Percentiles rank a stretch among this genome's conserved stretches.
Conservation (phyloP, 2,888 invertebrate species). For the Parascotia fuliginaria region DNA sequence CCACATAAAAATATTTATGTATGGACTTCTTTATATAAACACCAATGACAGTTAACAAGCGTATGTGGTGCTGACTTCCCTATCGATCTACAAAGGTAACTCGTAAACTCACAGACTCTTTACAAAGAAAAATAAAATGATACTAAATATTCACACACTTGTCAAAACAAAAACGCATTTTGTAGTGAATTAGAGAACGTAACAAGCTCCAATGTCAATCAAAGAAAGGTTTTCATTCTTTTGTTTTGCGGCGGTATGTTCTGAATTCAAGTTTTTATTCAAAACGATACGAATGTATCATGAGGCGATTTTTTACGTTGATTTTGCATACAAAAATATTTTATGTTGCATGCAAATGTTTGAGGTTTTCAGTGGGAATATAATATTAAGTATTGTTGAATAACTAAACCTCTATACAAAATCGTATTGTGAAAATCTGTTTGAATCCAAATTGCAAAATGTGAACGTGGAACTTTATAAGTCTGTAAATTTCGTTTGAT, state of each 20-base stretch:
- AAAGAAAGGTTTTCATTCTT: conserved; percentile 42
- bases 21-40: too few species aligned
- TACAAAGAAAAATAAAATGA: conserved; percentile 21
- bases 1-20: too few species aligned
- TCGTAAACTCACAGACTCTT: background rate
- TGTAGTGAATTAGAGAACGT: conserved; percentile 52
- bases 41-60: too few species aligned
- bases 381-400: background rate
- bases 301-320: conserved; percentile 21
- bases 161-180: conserved; percentile 41
- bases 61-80: too few species aligned
- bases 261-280: conserved; percentile 39
- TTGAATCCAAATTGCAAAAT: too few species aligned
- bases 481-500: too few species aligned
- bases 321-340: conserved; percentile 34
- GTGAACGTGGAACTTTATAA: too few species aligned
- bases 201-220: conserved; percentile 65
- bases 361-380: conserved; percentile 5
- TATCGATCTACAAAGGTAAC: background rate
- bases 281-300: conserved; percentile 34
- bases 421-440: too few species aligned
- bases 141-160: conserved; percentile 35
- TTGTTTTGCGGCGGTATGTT: conserved; percentile 41
- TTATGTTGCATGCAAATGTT: conserved; percentile 12
- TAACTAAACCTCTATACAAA: background rate